A percentile compares a stretch with the other conserved stretches of the same genome.
Conservation (phyloP, 1,140 invertebrate genomes). For the Periplaneta americana region DNA sequence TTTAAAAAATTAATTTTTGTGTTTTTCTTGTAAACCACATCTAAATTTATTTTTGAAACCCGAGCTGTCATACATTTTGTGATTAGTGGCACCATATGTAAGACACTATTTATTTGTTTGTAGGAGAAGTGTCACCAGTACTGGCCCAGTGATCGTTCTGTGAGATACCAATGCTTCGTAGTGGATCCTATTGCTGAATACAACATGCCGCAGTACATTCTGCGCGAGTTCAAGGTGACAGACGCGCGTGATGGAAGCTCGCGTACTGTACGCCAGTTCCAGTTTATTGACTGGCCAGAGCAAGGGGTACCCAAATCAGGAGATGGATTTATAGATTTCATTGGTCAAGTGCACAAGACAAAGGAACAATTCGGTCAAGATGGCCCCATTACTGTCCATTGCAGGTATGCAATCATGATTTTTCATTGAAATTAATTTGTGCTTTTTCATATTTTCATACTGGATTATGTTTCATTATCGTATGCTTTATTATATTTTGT, state of each 20-base stretch:
- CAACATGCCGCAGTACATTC: slow-evolving; percentile 98
- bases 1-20: too few species aligned
- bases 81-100: too few species aligned
- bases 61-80: too few species aligned
- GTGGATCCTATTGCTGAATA: slow-evolving; percentile 99
- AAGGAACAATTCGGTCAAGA: slow-evolving; percentile 99
- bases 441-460: too few species aligned
- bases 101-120: too few species aligned
- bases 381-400: slow-evolving; percentile 98
- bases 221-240: slow-evolving; percentile 97
- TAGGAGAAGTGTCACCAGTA: slow-evolving; percentile 98
- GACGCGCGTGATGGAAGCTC: slow-evolving; percentile 92
- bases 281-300: slow-evolving; percentile 99
- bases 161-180: slow-evolving; percentile 94
- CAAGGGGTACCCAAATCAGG: slow-evolving; percentile 96
- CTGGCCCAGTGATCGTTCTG: slow-evolving; percentile 96
- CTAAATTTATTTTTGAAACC: too few species aligned
- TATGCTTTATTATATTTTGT: too few species aligned
- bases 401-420: slow-evolving; percentile 56
- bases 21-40: too few species aligned
- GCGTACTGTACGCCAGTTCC: slow-evolving; percentile 95
- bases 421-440: too few species aligned
- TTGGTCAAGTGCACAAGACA: slow-evolving; percentile 98
- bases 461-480: too few species aligned
- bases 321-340: slow-evolving; percentile 97